phyloP scores from a whole-genome alignment of 2,888 invertebrate species.

The Harpalus rufipes region DNA sequence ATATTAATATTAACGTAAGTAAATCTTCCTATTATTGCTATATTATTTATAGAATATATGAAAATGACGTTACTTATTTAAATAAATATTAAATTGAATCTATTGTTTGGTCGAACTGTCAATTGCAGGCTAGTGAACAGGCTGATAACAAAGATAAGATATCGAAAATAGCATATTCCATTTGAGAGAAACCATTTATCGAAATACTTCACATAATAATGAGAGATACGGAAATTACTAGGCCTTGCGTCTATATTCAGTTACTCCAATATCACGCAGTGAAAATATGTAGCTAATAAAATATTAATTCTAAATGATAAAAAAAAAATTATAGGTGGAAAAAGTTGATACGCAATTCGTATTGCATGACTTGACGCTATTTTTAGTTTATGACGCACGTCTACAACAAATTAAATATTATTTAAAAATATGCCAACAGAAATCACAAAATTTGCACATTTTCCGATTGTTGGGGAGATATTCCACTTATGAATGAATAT shows the following conservation, averaged over 20 bases:
- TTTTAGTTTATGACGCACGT: neutral
- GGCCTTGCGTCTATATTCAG: neutral
- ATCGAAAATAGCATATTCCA: neutral
- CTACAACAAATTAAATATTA: constrained; percentile 12
- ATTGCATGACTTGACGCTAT: neutral
- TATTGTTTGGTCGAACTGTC: constrained; percentile 18
- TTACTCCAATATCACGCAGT: too few relatives aligned
- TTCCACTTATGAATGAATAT: constrained; percentile 30
- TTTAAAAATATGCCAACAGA: constrained; percentile 10
- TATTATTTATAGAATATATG: neutral
- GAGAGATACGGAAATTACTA: neutral
- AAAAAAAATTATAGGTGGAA: neutral
- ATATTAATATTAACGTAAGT: too few relatives aligned
- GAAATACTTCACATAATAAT: constrained; percentile 21
- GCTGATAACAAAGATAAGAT: constrained; percentile 44
- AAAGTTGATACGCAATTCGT: constrained; percentile 8
- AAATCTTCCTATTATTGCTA: too few relatives aligned
- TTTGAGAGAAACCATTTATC: constrained; percentile 7
- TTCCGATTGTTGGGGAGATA: neutral
- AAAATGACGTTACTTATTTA: neutral
- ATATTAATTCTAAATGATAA: neutral
- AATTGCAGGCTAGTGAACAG: constrained; percentile 9
- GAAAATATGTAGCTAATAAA: neutral
- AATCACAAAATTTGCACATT: constrained; percentile 11
- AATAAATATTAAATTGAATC: constrained; percentile 32